Base-by-base conservation (phyloP, 2,888 invertebrate species). In the Coenonympha arcania region DNA sequence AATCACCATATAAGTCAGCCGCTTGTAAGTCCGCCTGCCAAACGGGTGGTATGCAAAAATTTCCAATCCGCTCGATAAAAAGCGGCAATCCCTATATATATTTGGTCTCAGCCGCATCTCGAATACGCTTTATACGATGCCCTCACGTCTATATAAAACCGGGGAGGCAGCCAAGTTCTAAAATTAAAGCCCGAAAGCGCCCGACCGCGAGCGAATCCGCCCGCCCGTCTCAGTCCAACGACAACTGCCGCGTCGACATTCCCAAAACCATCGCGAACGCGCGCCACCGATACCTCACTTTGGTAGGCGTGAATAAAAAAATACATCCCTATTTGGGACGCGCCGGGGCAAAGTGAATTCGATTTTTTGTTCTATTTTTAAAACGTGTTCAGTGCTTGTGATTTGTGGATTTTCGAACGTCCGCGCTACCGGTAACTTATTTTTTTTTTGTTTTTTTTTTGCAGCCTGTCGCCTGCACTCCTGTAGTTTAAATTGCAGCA, bases 101-200 rank as follows among this genome's bases (percentile, higher is more conserved):
- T 73, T 73, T 77, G 69, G 67, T 68, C 69, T 68, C 71, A 75
- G 81, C 81, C 84, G 78, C 81, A 84, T 85, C 84, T 82, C 78
- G 76, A 73, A 82, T 80, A 83, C 77, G 82, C 73, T 84, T 85
- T 85, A 86, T 84, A 85, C 76, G 79, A 84, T 84, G 84, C 84
- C 85, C 84, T 85, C 85, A 85, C 83, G 79, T 76, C 85, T 86
- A 86, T 84, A 85, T 85, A 83, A 85, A 85, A 84, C 86, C 84
- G 86, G 88, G 88, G 88, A 84, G 82, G 85, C 84, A 87, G 89
- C 89, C 89, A 89, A 89, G 84, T 86, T 88, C 89, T 89, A 89
- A 88, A 86, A 87, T 85, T 89, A 88, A 87, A 78, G 77, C 69
- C 75, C 82, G 80, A 86, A 76, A 68, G 73, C 69, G 73, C 63